Evolutionary conservation across 37 sponge, comb jelly and placozoan species (phyloP).

Genomic region (Bolinopsis microptera): DNA sequence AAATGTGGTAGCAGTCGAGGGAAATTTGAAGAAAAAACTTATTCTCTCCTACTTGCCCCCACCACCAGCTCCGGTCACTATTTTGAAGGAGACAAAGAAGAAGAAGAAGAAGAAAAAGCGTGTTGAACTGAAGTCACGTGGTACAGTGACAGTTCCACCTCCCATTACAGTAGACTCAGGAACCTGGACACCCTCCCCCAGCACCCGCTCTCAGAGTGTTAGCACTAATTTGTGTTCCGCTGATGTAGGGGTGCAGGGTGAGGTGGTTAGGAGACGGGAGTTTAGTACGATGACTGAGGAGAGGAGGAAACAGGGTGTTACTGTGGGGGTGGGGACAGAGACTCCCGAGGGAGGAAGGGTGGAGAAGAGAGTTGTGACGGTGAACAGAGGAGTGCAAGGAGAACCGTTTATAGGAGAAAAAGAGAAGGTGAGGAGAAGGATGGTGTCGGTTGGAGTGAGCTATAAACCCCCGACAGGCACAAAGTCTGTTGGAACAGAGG

Average conservation of each 20-base stretch:
- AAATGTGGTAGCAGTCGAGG: neutral
- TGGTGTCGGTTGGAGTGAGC: neutral
- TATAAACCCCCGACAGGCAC: neutral
- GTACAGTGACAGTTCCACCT: neutral
- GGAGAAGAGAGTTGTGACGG: neutral
- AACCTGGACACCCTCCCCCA: neutral
- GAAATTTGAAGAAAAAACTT: neutral
- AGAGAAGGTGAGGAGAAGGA: neutral
- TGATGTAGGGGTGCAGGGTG: neutral
- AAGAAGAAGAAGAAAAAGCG: neutral
- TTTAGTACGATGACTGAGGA: neutral
- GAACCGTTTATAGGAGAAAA: neutral
- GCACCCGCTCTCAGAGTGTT: neutral
- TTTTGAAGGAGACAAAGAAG: neutral
- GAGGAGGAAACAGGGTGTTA: neutral
- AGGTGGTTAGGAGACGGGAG: neutral
- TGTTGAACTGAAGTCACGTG: neutral
- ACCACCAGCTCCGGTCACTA: neutral
- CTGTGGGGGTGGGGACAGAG: neutral
- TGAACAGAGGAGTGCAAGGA: neutral
- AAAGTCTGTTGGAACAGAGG: neutral
- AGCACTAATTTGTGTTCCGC: neutral
- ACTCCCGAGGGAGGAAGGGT: neutral
- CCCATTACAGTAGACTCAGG: neutral
- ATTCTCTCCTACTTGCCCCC: neutral